These are phyloP conservation scores for Schizopygopsis malacanthus DNA, from an alignment of 2,797 vertebrate genomes.

Conservation along the genomic window DNA sequence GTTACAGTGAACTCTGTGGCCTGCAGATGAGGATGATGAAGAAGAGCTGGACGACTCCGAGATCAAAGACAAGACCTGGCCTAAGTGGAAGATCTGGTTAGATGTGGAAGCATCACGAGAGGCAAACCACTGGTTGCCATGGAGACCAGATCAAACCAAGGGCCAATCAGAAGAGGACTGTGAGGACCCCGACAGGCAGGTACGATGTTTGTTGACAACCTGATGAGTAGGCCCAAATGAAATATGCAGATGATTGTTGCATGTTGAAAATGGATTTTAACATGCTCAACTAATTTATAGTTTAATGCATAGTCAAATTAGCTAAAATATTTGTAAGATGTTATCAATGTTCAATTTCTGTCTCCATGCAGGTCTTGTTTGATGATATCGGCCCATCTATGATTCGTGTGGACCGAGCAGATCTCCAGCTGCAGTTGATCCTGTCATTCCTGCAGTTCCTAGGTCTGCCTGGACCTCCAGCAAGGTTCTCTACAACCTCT, in stretches of 20 bases:
- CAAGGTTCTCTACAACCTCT: slow-evolving; percentile 67
- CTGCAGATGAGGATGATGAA: slow-evolving; percentile 81
- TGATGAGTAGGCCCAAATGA: background rate
- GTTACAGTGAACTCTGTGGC: background rate
- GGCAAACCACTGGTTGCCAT: slow-evolving; percentile 90
- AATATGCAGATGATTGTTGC: background rate
- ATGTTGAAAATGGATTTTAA: background rate
- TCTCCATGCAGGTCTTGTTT: slow-evolving; percentile 85
- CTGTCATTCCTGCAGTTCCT: slow-evolving; percentile 89
- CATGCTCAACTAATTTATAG: background rate
- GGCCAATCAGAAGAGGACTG: slow-evolving; percentile 93
- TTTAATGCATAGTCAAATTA: background rate
- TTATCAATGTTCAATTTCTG: background rate
- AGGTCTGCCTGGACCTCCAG: slow-evolving; percentile 81
- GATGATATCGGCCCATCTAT: slow-evolving; percentile 92
- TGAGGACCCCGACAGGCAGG: slow-evolving; percentile 98
- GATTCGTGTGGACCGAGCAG: slow-evolving; percentile 80
- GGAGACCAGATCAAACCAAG: slow-evolving; percentile 91
- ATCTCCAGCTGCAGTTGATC: slow-evolving; percentile 80
- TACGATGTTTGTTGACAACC: slow-evolving; percentile 49
- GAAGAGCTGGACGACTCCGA: slow-evolving; percentile 86
- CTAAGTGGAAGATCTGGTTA: slow-evolving; percentile 88
- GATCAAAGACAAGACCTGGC: slow-evolving; percentile 85
- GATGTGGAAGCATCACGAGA: slow-evolving; percentile 87
- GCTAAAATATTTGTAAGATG: background rate